Conservation (phyloP, 1,140 invertebrate species). For the Philotrypesis tridentata region DNA sequence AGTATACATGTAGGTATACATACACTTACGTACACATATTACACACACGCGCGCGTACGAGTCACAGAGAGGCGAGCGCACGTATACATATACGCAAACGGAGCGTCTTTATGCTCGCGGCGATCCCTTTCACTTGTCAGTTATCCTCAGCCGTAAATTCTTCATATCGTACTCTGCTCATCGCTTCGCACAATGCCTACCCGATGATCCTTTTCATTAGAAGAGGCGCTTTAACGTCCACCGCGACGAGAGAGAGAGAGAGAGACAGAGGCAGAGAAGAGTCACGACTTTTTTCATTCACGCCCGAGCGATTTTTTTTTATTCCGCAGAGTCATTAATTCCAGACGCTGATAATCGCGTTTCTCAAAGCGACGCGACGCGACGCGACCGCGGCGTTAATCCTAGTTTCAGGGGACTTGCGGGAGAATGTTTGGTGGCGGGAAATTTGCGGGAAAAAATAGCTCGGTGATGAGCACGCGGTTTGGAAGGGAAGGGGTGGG, state of each 20-base stretch:
- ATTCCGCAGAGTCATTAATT: constrained; percentile 9
- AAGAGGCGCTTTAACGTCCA: constrained; percentile 14
- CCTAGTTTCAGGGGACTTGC: not conserved
- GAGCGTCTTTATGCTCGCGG: not conserved
- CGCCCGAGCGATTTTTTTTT: not conserved
- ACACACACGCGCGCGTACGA: no score
- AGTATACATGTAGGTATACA: not conserved
- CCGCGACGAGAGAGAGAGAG: no score
- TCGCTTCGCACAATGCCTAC: not conserved
- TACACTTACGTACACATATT: no score
- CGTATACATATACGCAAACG: no score
- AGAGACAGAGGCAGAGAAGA: no score
- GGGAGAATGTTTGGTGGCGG: no score
- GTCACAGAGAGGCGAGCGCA: no score
- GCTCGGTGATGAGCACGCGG: not conserved
- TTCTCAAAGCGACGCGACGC: no score
- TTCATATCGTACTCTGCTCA: not conserved
- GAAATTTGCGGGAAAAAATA: not conserved
- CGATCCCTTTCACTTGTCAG: constrained; percentile 8
- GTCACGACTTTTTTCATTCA: constrained; percentile 17
- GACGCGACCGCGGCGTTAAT: not conserved
- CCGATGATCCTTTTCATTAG: constrained; percentile 19
- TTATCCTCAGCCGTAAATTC: constrained; percentile 12
- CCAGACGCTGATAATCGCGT: not conserved
- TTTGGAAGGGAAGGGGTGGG: no score